Evolutionary conservation across 2,113 vertebrate genomes (phyloP).

Genomic region (Perognathus longimembris): DNA sequence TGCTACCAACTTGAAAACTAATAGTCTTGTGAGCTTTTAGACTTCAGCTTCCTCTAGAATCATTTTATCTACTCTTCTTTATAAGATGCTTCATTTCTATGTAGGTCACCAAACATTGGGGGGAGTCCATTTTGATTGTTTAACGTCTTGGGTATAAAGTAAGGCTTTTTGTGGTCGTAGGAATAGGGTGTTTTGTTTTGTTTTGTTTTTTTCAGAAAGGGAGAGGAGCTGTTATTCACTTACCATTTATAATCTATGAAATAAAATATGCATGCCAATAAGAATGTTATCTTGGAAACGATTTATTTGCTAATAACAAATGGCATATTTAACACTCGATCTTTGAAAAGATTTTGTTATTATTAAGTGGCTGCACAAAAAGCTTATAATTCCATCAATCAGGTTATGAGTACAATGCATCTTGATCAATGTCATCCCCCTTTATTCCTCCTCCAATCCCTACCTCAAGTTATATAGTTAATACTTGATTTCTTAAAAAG

Average conservation of each 20-base stretch:
- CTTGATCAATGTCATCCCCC: too few species aligned
- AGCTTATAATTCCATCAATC: too few species aligned
- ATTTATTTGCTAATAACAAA: constrained; percentile 25
- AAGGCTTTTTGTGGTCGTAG: background rate
- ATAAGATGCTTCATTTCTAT: constrained; percentile 34
- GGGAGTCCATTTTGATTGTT: constrained; percentile 3
- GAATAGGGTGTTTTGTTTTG: too few species aligned
- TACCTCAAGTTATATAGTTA: background rate
- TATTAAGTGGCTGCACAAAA: too few species aligned
- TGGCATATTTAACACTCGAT: background rate
- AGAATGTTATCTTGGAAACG: background rate
- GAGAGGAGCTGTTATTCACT: background rate
- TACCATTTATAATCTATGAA: constrained; percentile 12
- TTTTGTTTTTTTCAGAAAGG: background rate
- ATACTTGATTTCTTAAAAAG: background rate
- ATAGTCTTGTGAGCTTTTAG: constrained; percentile 8
- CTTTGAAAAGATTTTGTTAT: background rate
- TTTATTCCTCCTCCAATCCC: too few species aligned
- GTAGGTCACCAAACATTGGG: background rate
- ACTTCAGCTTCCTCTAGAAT: constrained; percentile 35
- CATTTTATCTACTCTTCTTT: constrained; percentile 13
- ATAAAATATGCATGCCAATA: constrained; percentile 28
- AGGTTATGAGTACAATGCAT: too few species aligned
- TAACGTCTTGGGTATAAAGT: background rate
- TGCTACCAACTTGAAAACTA: background rate